A percentile compares a stretch with the other conserved stretches of the same genome.
phyloP scores from a whole-genome alignment of 2,888 invertebrate species.

The Clitarchus hookeri region DNA sequence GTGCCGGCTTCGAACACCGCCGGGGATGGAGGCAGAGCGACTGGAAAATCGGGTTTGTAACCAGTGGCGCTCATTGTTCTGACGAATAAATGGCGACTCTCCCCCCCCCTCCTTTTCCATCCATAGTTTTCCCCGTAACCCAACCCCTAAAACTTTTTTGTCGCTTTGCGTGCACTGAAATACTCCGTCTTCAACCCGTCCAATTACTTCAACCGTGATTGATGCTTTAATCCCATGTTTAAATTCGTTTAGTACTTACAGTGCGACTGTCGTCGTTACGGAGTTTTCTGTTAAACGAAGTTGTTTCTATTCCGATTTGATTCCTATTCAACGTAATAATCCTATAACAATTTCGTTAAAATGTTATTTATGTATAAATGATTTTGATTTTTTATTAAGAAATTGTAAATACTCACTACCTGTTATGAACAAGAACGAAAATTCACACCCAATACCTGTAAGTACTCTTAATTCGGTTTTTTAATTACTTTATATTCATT shows the following conservation, averaged over 20 bases:
- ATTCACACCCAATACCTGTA: too few relatives aligned
- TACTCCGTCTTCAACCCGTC: neutral
- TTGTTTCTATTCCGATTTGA: too few relatives aligned
- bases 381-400: too few relatives aligned
- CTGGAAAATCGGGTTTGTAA: conserved; percentile 4
- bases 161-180: neutral
- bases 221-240: neutral
- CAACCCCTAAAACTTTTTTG: neutral
- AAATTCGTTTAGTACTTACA: neutral
- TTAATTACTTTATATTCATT: too few relatives aligned
- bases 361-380: too few relatives aligned
- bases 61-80: neutral
- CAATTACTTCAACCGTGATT: neutral
- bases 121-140: neutral
- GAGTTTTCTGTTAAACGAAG: too few relatives aligned
- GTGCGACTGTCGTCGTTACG: too few relatives aligned
- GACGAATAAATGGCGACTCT: neutral
- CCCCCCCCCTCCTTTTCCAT: neutral
- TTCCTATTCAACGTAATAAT: too few relatives aligned
- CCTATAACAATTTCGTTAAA: too few relatives aligned
- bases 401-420: too few relatives aligned
- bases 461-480: too few relatives aligned
- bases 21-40: conserved; percentile 7
- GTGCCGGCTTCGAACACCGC: conserved; percentile 14
- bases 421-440: too few relatives aligned